Evolutionary conservation across 2,888 invertebrate species (phyloP), one percentile per base, ranked within the genome.

Genomic region (Cenopis cana): DNA sequence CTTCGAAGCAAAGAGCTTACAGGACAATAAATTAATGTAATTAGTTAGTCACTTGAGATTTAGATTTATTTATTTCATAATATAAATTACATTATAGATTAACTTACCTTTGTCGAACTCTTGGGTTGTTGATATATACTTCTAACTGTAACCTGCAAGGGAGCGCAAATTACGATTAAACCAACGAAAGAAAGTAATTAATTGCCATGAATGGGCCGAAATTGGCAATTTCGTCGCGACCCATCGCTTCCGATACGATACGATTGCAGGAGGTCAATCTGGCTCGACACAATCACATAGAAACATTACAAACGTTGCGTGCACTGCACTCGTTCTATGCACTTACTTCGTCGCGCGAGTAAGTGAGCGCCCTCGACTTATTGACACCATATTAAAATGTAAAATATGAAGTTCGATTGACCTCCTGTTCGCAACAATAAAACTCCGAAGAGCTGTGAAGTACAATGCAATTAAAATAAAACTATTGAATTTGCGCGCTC

Each of bases 151-250:
- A 41, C 14, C 5, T 11, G 38, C 38, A 38, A 38, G 12, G 3
- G 41, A 12, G 41, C 41, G 12, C 4, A 46, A 46, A 46, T n/a
- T n/a, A n/a, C n/a, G 46, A n/a, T n/a, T n/a, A 46, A 46, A 46
- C 46, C 12, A n/a, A 46, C 46, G n/a, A 46, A 46, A 46, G 46
- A 71, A 69, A 50, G 55, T 1, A 36, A 69, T 71, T 70, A 50
- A 50, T 50, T 18, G 18, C 50, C 50, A 50, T 50, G 18, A 50
- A 50, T 50, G 10, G 50, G 50, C 10, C 18, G 50, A 18, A 50
- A 50, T 50, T 50, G 50, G 18, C 50, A 50, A 50, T 50, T 50
- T 50, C 50, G 50, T 50, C 50, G 50, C 11, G 11, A 50, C 50
- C 50, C 11, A n/a, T n/a, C 50, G 17, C 17, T 18, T 17, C n/a